These are phyloP conservation scores for Tetragonula carbonaria DNA, from an alignment of 2,888 invertebrate species.

Conservation along the genomic window DNA sequence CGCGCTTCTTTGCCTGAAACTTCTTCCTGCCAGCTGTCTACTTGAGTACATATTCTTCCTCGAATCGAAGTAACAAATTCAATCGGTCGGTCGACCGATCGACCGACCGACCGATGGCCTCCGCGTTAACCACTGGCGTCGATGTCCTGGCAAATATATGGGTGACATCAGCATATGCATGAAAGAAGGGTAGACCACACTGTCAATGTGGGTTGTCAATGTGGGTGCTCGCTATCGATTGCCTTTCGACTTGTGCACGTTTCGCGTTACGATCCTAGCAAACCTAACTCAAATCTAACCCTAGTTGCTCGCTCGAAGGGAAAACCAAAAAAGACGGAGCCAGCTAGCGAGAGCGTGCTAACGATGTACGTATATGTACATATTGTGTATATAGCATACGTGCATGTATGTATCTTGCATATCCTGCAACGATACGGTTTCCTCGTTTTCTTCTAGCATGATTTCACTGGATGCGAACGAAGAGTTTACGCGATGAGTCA, in stretches of 20 bases:
- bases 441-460: neutral
- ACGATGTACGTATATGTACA: neutral
- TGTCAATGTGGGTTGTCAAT: constrained; percentile 70
- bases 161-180: constrained; percentile 80
- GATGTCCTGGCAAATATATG: constrained; percentile 67
- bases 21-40: too few relatives aligned
- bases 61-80: neutral
- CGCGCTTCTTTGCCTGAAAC: too few relatives aligned
- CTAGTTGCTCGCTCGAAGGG: neutral
- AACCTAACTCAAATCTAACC: constrained; percentile 3
- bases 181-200: constrained; percentile 76
- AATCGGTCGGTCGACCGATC: neutral
- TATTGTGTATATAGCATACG: neutral
- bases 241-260: constrained; percentile 66
- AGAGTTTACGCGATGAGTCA: too few relatives aligned
- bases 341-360: neutral
- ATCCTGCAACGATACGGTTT: too few relatives aligned
- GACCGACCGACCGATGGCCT: constrained; percentile 39
- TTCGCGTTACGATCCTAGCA: constrained; percentile 50
- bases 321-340: neutral
- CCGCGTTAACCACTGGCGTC: constrained; percentile 54
- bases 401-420: neutral
- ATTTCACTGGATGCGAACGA: too few relatives aligned
- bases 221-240: constrained; percentile 76
- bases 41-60: too few relatives aligned